These are phyloP conservation scores for Vombatus ursinus DNA, from an alignment of 2,113 vertebrate genomes.

Conservation along the genomic window DNA sequence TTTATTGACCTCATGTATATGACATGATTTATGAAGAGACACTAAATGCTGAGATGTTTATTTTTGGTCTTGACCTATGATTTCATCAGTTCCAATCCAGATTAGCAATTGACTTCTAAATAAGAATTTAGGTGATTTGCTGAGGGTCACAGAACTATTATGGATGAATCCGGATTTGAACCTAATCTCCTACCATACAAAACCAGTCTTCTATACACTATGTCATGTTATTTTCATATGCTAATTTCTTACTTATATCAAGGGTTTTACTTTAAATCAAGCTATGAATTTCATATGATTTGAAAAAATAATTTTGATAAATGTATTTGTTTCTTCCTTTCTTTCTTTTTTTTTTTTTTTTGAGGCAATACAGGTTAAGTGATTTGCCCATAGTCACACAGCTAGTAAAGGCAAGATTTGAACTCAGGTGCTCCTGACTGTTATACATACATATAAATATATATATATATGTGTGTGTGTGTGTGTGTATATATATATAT, in stretches of 20 bases:
- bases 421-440: neutral
- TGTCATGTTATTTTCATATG: neutral
- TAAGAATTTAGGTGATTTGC: neutral
- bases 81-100: neutral
- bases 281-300: neutral
- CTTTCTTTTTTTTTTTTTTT: no score
- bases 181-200: neutral
- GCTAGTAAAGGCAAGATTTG: neutral
- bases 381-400: neutral
- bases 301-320: neutral
- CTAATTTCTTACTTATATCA: neutral
- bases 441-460: no score
- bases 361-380: neutral
- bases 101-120: neutral
- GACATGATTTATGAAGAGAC: slow-evolving; percentile 56
- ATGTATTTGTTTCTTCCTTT: neutral
- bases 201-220: neutral
- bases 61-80: slow-evolving; percentile 32
- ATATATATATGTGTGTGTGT: no score
- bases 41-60: slow-evolving; percentile 66
- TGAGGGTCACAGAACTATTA: neutral
- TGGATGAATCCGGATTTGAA: neutral
- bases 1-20: slow-evolving; percentile 69
- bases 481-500: no score
- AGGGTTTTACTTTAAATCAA: neutral